Percentiles rank a stretch among this genome's conserved stretches.
Evolutionary conservation across 2,113 vertebrate genomes (phyloP).

Genomic region (Rhea pennata): DNA sequence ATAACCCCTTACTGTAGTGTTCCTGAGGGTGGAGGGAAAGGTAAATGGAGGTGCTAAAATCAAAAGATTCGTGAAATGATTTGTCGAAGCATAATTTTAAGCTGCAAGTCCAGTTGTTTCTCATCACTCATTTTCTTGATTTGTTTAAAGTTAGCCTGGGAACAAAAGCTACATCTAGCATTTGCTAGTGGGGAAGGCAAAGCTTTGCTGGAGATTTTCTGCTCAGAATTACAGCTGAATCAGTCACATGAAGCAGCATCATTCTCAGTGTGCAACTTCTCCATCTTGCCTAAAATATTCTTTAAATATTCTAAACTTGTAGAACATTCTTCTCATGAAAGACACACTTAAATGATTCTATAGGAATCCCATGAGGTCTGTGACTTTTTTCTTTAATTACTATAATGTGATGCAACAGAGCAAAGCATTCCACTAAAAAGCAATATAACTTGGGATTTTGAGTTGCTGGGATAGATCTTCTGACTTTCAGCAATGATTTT

Average conservation of each 20-base stretch:
- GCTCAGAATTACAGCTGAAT: background rate
- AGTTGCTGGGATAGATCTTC: background rate
- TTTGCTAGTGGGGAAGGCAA: background rate
- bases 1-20: background rate
- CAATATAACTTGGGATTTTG: background rate
- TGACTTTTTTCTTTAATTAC: conserved; percentile 1
- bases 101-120: background rate
- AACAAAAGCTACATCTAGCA: background rate
- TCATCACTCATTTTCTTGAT: background rate
- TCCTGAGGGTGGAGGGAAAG: background rate
- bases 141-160: background rate
- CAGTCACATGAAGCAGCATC: background rate
- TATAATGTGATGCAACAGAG: accelerated
- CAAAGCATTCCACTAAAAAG: background rate
- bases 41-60: background rate
- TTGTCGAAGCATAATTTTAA: background rate
- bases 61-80: background rate
- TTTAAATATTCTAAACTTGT: background rate
- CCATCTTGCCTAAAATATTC: background rate
- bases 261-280: background rate
- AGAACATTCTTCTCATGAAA: background rate
- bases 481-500: background rate
- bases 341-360: background rate
- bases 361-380: background rate
- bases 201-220: background rate